Evolutionary conservation across 2,113 vertebrate species (phyloP), one percentile per base, ranked within the genome.

Genomic region (Ictidomys tridecemlineatus): DNA sequence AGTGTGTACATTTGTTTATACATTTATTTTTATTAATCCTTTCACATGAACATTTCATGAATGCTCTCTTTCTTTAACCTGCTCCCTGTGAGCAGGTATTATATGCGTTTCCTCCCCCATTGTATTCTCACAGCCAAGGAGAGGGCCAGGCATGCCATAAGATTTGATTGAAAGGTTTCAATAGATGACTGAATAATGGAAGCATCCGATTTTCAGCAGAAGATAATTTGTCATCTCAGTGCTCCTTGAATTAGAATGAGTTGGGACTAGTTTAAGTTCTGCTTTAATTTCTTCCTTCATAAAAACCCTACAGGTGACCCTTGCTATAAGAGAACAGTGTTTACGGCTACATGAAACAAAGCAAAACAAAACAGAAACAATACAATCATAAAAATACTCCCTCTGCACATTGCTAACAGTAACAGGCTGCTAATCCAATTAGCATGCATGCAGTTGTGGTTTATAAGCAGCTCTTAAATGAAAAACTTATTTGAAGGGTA

Each of bases 281-380:
- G 9, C n/a, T 93, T 63, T 74, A 53, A 89, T 89, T 86, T 94
- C 63, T 56, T 93, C 3, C 94, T 85, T 89, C 78, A 79, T 77
- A 72, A 83, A 77, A 77, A 32, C 11, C 51, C 42, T 42, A 32
- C 30, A 69, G n/a, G 92, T 76, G n/a, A 20, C 11, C 11, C 13
- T 85, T 34, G 17, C 7, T 58, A 14, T 48, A 58, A 26, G 9
- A 10, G 24, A 86, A 58, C 2, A 34, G 34, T 37, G 4, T 45
- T 69, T 56, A 51, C 17, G 42, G 26, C 22, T 56, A 56, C n/a
- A 34, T 65, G 18, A 84, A 37, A 77, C 10, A 14, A 63, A 30
- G 10, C 48, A 72, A 69, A 72, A 42, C 3, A 37, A 63, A 28
- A 77, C 16, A 34, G 26, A 34, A n/a, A 30, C 9, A 22, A 58